Base-by-base conservation (phyloP, 2,113 vertebrate genomes). In the Phylloscopus trochilus region DNA sequence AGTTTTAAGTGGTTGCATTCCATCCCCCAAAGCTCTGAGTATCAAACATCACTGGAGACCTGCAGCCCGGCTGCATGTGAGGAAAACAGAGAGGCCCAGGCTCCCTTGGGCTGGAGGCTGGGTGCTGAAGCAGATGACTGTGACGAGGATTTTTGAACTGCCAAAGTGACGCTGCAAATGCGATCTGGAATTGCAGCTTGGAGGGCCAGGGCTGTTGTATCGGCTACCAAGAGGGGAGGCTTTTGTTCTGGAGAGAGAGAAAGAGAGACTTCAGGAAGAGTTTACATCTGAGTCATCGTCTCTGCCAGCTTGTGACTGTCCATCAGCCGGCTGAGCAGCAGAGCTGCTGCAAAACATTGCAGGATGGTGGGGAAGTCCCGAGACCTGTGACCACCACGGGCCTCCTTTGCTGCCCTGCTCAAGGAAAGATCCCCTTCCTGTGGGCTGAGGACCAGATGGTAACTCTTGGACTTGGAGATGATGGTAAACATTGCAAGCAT, bases 211-310 rank as follows among this genome's bases (percentile, higher is more conserved):
- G 91, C 66, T 87, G 58, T 4, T 81, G 62, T 78, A 84, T 91
- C 79, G 28, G 81, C 80, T 84, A 94, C 81, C 0, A 0, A 90
- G 83, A 73, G 88, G 84, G 89, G 95, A 97, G 85, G 82, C 83
- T 55, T 97, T 95, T 83, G n/a, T 73, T 95, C 80, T 89, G 33
- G 59, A 78, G 88, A 90, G n/a, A 23, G 85, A 3, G 85, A 3
- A 59, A 72, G 73, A 51, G 58, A 80, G 92, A 83, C 70, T 95
- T 76, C 74, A 87, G 91, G 80, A 93, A 95, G 86, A 46, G 70
- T 87, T 96, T 73, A 52, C 72, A 63, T 92, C 93, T 94, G 94
- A 97, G 89, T 91, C 96, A 96, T 81, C 87, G 46, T 41, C 82
- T 81, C 64, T 89, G 92, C 85, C 81, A 46, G 75, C 13, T 1